Base-by-base conservation (phyloP, 2,113 vertebrate species). In the Cheirogaleus medius region DNA sequence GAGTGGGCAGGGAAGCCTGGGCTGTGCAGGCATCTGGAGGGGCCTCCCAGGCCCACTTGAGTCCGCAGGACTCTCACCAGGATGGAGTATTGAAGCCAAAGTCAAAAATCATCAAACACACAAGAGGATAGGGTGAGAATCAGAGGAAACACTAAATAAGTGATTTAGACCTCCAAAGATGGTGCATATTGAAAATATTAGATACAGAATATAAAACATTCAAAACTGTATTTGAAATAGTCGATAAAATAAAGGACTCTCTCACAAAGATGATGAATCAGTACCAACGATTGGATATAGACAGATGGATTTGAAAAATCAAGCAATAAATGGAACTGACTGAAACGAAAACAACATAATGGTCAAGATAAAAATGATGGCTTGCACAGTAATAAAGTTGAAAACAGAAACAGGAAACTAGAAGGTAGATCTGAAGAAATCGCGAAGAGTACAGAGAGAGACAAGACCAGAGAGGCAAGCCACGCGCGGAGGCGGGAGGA, bases 391-490 rank as follows among this genome's bases (percentile, higher is more conserved):
- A 76, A 77, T 73, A 76, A 58, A 71, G 34, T 29, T 64, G 47
- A 85, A 87, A 85, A 85, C 3, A 73, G 82, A 88, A 81, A 85
- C 60, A 34, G 74, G 66, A 93, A 95, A 56, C 1, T 85, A 56
- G 77, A 95, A 88, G 58, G 42, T 32, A 81, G 1, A 85, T 5
- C 32, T 84, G 42, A 91, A 63, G 49, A 96, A 96, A 97, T 64
- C 34, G 56, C 8, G 25, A 32, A 80, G 71, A 74, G 63, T n/a
- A 44, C 8, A 13, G n/a, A 60, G 21, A 90, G 56, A 84, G 42
- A 63, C 17, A 66, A 89, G 52, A 6, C 52, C 17, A 6, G 5
- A 54, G 52, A 18, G 3, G 52, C 17, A 18, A 5, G 52, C 52
- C 52, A 17, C 3, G 52, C 52, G 17, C 52, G 18, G 52, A 54